phyloP scores from a whole-genome alignment of 2,888 invertebrate genomes.

The Volucella bombylans region DNA sequence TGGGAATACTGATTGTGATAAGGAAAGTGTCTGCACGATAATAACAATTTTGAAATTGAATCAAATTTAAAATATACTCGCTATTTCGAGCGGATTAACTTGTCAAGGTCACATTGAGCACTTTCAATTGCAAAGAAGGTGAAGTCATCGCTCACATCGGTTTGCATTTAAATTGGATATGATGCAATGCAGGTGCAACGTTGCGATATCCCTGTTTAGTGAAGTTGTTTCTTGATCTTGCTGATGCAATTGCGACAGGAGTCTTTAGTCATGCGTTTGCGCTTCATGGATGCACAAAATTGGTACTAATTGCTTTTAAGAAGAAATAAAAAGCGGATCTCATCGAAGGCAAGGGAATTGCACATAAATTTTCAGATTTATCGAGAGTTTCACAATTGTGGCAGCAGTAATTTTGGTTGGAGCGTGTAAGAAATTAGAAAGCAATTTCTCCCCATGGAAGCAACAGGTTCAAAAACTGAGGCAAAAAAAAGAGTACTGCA shows the following conservation, averaged over 20 bases:
- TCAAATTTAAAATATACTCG: not conserved
- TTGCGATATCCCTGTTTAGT: not conserved
- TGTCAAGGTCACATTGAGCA: conserved; percentile 11
- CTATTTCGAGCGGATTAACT: conserved; percentile 7
- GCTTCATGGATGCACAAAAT: too few relatives aligned
- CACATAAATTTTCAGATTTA: too few relatives aligned
- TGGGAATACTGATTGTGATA: not conserved
- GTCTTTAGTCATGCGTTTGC: too few relatives aligned
- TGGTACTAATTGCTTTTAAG: too few relatives aligned
- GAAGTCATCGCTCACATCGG: not conserved
- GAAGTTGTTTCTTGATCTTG: not conserved
- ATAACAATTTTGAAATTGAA: conserved; percentile 1
- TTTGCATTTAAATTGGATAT: not conserved
- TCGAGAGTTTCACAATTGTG: too few relatives aligned
- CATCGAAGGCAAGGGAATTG: too few relatives aligned
- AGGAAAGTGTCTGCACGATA: conserved; percentile 4
- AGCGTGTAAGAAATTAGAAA: too few relatives aligned
- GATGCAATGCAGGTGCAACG: not conserved
- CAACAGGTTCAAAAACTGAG: too few relatives aligned
- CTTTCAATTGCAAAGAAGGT: not conserved
- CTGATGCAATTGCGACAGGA: not conserved
- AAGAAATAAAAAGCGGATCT: too few relatives aligned
- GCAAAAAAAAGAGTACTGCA: too few relatives aligned
- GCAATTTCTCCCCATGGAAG: too few relatives aligned
- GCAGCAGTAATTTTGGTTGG: too few relatives aligned